Conservation (phyloP, 1,140 invertebrate species). For the Drosophila sechellia region DNA sequence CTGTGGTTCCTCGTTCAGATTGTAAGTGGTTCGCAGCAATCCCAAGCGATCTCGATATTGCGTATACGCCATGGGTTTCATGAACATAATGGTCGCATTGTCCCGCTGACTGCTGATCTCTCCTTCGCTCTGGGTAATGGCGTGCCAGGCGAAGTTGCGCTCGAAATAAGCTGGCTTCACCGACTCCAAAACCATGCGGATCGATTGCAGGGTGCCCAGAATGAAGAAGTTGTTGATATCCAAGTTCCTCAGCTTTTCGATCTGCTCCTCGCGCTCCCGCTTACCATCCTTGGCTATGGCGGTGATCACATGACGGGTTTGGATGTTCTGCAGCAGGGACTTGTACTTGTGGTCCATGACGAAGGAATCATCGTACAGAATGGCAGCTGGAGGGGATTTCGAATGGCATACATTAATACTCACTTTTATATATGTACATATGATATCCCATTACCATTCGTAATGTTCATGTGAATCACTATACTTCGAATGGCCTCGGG, state of each 20-base stretch:
- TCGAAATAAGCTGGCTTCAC: slow-evolving; percentile 83
- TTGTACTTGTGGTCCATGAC: slow-evolving; percentile 97
- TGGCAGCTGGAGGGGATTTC: slow-evolving; percentile 86
- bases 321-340: slow-evolving; percentile 93
- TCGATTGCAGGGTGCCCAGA: slow-evolving; percentile 89
- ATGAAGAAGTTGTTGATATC: slow-evolving; percentile 96
- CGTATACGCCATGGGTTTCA: slow-evolving; percentile 88
- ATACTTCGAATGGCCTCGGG: slow-evolving; percentile 92
- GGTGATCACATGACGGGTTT: slow-evolving; percentile 93
- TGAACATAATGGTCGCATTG: slow-evolving; percentile 89
- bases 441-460: slow-evolving; percentile 86
- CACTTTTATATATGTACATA: too few species aligned
- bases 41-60: slow-evolving; percentile 87
- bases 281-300: slow-evolving; percentile 86
- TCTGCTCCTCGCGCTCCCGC: slow-evolving; percentile 87
- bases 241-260: slow-evolving; percentile 89
- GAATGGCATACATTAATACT: background rate
- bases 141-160: slow-evolving; percentile 88
- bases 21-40: slow-evolving; percentile 89
- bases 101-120: slow-evolving; percentile 88
- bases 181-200: slow-evolving; percentile 88
- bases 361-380: slow-evolving; percentile 94
- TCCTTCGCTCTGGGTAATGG: slow-evolving; percentile 89
- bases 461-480: slow-evolving; percentile 92
- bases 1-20: slow-evolving; percentile 89